Evolutionary conservation across 2,113 vertebrate species (phyloP).

Genomic region (Charadrius vociferus): DNA sequence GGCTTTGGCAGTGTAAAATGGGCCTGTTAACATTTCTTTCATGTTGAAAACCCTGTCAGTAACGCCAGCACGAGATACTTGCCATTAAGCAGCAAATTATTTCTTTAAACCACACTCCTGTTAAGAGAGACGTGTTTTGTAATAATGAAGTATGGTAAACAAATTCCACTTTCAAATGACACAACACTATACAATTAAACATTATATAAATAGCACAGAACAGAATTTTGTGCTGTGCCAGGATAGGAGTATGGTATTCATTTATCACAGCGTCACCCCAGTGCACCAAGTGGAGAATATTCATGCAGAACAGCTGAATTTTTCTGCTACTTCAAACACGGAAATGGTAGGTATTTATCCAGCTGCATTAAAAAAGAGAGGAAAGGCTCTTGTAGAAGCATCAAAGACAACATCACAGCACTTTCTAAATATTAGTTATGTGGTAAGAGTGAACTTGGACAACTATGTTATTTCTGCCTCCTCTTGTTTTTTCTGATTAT

Average conservation of each 20-base stretch:
- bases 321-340: not conserved
- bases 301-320: not conserved
- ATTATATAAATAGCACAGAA: not conserved
- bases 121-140: not conserved
- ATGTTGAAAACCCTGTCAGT: constrained; percentile 35
- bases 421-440: not conserved
- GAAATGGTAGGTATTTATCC: not conserved
- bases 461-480: not conserved
- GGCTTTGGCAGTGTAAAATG: not conserved
- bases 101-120: not conserved
- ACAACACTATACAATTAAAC: not conserved
- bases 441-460: not conserved
- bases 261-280: not conserved
- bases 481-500: not conserved
- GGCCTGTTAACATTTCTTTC: not conserved
- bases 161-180: not conserved
- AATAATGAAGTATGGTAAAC: not conserved
- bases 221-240: not conserved
- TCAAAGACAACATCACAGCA: not conserved
- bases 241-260: not conserved
- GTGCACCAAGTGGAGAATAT: not conserved
- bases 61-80: not conserved
- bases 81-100: not conserved
- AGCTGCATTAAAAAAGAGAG: not conserved
- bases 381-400: not conserved